Percentiles rank a stretch among this genome's conserved stretches.
Conservation (phyloP, 2,113 vertebrate genomes). For the Bolborhynchus lineola region DNA sequence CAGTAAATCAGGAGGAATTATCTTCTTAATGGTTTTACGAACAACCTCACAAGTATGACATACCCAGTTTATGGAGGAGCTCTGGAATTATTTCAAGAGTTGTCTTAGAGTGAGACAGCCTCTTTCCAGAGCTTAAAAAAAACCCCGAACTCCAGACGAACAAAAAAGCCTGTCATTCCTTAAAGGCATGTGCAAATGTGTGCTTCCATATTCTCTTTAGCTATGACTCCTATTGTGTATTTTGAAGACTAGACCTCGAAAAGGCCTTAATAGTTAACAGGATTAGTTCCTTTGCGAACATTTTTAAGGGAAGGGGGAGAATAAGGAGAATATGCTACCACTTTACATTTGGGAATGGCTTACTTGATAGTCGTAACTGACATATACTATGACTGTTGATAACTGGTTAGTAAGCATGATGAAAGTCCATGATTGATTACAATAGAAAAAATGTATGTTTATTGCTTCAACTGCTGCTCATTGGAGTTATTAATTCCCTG, state of each 20-base stretch:
- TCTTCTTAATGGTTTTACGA: background rate
- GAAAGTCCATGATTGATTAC: background rate
- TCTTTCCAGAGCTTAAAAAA: background rate
- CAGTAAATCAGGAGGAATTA: background rate
- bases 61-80: background rate
- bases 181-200: background rate
- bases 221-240: background rate
- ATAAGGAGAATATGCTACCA: background rate
- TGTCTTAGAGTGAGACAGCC: background rate
- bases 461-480: background rate
- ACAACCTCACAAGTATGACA: background rate
- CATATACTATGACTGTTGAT: background rate
- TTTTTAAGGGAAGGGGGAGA: background rate
- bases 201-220: background rate
- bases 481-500: background rate
- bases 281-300: background rate
- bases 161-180: background rate
- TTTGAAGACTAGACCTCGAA: background rate
- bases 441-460: background rate
- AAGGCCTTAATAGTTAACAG: background rate
- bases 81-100: background rate
- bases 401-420: background rate
- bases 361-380: background rate
- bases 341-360: background rate
- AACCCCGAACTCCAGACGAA: background rate